These are phyloP conservation scores for Clinocottus analis DNA, from an alignment of 2,113 vertebrate species.

Conservation along the genomic window DNA sequence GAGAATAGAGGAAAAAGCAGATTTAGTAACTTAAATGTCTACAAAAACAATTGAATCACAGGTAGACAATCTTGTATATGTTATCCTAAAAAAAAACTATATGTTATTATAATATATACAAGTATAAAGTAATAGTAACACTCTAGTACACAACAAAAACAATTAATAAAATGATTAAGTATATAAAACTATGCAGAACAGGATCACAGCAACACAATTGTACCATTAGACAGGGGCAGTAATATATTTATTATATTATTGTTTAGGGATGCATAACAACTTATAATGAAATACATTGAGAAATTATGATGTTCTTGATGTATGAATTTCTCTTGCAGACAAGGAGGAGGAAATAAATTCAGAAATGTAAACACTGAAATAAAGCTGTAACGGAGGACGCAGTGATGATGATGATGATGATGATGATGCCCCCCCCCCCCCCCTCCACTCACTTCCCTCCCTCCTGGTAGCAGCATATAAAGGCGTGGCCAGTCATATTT, in stretches of 20 bases:
- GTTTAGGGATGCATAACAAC: not conserved
- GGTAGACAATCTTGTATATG: too few relatives aligned
- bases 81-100: too few relatives aligned
- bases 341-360: not conserved
- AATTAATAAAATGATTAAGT: not conserved
- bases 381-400: too few relatives aligned
- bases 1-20: too few relatives aligned
- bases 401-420: too few relatives aligned
- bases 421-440: too few relatives aligned
- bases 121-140: not conserved
- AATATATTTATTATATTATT: not conserved
- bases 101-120: not conserved
- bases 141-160: not conserved
- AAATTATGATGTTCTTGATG: not conserved
- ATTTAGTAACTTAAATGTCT: too few relatives aligned
- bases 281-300: not conserved
- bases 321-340: not conserved
- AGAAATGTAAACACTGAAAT: not conserved
- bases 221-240: not conserved
- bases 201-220: not conserved
- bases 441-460: not conserved
- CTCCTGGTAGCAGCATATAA: constrained; percentile 29
- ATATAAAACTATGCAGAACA: not conserved
- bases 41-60: too few relatives aligned
- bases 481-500: constrained; percentile 71